These are phyloP conservation scores for Thryonomys swinderianus DNA, from an alignment of 2,113 vertebrate species.

Conservation along the genomic window DNA sequence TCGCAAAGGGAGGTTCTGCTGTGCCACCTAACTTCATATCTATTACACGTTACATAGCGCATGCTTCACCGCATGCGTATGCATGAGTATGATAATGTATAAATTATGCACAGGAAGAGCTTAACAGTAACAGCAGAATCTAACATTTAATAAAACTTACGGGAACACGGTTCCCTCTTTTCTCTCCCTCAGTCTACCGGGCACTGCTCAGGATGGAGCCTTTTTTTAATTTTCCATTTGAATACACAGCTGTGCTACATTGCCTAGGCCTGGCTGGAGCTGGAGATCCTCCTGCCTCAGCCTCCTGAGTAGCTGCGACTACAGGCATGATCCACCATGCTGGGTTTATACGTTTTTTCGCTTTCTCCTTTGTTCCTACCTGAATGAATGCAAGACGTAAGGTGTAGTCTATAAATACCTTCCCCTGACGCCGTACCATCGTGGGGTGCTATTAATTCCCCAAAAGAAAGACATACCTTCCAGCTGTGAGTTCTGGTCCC, in stretches of 20 bases:
- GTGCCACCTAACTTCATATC: neutral
- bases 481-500: rapidly evolving
- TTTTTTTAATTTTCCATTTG: neutral
- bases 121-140: neutral
- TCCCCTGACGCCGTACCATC: too few species aligned
- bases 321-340: neutral
- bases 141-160: neutral
- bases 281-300: neutral
- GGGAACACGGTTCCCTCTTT: neutral
- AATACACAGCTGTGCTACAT: neutral
- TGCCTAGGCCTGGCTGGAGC: neutral
- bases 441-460: too few species aligned
- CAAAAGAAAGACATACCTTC: neutral
- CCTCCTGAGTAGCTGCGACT: neutral
- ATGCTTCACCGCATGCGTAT: neutral
- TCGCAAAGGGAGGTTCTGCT: neutral
- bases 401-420: rapidly evolving
- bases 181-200: neutral
- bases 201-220: neutral
- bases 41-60: neutral
- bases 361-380: too few species aligned
- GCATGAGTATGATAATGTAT: neutral
- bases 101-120: neutral
- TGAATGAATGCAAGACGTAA: rapidly evolving
- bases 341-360: rapidly evolving